phyloP scores from a whole-genome alignment of 2,113 vertebrate genomes.

The Grantiella picta region DNA sequence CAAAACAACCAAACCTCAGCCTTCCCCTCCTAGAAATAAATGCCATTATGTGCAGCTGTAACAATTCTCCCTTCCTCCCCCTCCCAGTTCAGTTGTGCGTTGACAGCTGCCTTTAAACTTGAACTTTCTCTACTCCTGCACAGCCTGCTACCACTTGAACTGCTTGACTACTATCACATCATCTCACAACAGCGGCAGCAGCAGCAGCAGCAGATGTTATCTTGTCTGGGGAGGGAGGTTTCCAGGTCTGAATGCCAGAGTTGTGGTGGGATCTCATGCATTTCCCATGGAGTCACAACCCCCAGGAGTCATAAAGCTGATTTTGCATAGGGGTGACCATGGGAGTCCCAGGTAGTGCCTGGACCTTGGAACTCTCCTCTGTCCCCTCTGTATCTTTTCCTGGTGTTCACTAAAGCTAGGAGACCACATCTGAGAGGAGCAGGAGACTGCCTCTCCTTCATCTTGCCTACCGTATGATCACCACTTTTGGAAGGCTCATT shows the following conservation, averaged over 20 bases:
- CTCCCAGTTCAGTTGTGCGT: neutral
- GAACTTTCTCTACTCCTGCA: neutral
- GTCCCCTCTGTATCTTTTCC: neutral
- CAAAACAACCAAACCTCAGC: neutral
- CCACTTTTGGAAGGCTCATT: neutral
- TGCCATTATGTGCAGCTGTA: neutral
- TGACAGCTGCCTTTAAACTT: conserved; percentile 14
- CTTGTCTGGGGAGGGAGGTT: neutral
- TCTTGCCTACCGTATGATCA: neutral
- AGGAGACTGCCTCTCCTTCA: neutral
- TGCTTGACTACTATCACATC: neutral
- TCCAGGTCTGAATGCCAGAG: neutral
- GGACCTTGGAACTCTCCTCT: neutral
- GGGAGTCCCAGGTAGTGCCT: neutral
- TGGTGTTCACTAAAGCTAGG: neutral
- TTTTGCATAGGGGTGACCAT: neutral
- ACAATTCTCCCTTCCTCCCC: neutral
- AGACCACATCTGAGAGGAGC: neutral
- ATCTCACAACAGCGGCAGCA: neutral
- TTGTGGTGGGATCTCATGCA: neutral
- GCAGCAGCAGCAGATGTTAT: neutral
- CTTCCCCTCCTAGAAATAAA: neutral
- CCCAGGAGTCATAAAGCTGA: neutral
- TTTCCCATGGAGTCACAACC: neutral
- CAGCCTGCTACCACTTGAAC: conserved; percentile 6